These are phyloP conservation scores for Phrynocephalus vlangalii DNA, from an alignment of 2,797 vertebrate species.

Conservation along the genomic window DNA sequence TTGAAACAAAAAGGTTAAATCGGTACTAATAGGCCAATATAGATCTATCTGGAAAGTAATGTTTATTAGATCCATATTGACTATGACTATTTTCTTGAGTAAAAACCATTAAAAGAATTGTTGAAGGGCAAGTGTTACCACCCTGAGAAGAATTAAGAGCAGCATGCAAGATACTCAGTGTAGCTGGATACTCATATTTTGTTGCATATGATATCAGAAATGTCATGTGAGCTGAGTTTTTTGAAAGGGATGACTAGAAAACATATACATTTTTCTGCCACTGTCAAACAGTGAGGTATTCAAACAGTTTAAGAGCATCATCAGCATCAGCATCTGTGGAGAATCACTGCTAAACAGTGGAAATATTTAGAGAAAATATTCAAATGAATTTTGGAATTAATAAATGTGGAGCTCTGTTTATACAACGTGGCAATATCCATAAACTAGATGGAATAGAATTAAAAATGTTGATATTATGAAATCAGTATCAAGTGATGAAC, in stretches of 20 bases:
- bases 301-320: too few species aligned
- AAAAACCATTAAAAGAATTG: background rate
- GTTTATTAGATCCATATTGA: conserved; percentile 41
- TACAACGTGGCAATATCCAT: too few species aligned
- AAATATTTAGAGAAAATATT: too few species aligned
- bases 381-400: too few species aligned
- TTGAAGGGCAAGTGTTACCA: conserved; percentile 15
- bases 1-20: conserved; percentile 33
- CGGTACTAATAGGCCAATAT: conserved; percentile 12
- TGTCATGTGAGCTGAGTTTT: conserved; percentile 1
- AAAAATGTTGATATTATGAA: too few species aligned
- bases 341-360: too few species aligned
- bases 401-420: too few species aligned
- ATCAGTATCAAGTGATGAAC: too few species aligned
- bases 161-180: background rate
- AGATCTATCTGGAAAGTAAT: conserved; percentile 33
- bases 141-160: background rate
- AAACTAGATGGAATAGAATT: too few species aligned
- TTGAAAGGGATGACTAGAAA: background rate
- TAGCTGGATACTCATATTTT: background rate
- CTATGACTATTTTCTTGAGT: conserved; percentile 12
- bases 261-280: background rate
- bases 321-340: too few species aligned
- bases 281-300: background rate
- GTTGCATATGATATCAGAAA: background rate